A percentile compares a stretch with the other conserved stretches of the same genome.
phyloP scores from a whole-genome alignment of 2,113 vertebrate species.

The Heptranchias perlo region DNA sequence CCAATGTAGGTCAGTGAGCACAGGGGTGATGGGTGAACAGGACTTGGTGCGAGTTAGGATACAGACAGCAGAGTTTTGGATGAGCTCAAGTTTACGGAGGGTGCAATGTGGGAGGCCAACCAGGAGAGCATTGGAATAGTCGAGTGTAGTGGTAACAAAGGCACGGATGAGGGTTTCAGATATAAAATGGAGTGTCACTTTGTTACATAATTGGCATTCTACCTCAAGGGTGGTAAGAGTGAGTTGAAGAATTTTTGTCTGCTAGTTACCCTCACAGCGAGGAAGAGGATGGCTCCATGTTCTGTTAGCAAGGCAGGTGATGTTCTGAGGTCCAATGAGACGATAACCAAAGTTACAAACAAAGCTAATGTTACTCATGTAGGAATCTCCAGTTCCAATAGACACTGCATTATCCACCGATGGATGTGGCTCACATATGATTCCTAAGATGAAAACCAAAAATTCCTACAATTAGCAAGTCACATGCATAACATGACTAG shows the following conservation, averaged over 20 bases:
- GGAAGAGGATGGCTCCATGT: constrained; percentile 57
- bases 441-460: constrained; percentile 47
- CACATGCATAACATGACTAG: neutral
- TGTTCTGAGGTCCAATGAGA: constrained; percentile 51
- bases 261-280: constrained; percentile 49
- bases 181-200: too few relatives aligned
- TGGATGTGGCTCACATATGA: constrained; percentile 49
- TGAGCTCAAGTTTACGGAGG: too few relatives aligned
- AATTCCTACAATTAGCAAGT: constrained; percentile 15
- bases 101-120: too few relatives aligned
- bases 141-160: too few relatives aligned
- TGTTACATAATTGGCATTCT: neutral
- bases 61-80: too few relatives aligned
- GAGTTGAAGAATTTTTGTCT: neutral
- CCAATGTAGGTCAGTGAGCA: too few relatives aligned
- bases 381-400: constrained; percentile 47
- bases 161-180: too few relatives aligned
- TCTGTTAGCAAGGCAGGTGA: constrained; percentile 55
- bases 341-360: constrained; percentile 51
- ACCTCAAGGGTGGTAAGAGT: neutral
- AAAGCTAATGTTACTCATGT: constrained; percentile 51
- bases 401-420: constrained; percentile 51
- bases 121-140: too few relatives aligned
- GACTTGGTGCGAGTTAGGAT: too few relatives aligned
- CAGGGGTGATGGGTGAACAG: too few relatives aligned